Evolutionary conservation across 2,113 vertebrate species (phyloP), one percentile per base, ranked within the genome.

Genomic region (Nothocercus nigrocapillus): DNA sequence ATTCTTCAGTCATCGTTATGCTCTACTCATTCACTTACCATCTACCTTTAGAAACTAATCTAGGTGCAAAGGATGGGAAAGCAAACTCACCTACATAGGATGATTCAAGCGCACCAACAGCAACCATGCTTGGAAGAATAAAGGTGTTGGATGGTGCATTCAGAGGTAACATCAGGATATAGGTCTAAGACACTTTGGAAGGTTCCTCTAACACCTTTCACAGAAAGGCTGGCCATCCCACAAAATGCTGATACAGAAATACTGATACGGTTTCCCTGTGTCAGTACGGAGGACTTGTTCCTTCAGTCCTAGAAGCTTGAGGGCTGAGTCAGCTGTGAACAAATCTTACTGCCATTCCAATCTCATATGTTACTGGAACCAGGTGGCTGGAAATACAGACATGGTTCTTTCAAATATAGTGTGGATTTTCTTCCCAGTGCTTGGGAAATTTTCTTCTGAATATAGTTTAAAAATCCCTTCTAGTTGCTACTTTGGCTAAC

Each of bases 71-170:
- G 25, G 68, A 17, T 27, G 42, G 38, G 47, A 22, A 68, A 72
- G 11, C 2, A 61, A 78, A 61, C 4, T 56, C 38, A 28, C 8
- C 1, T 7, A 17, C 27, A 72, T 61, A 79, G 13, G 16, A 18
- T 42, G 2, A 22, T 85, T 82, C 34, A 76, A 51, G 12, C 16
- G 5, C 4, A 36, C 17, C 7, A 72, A 56, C 5, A 53, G 19
- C 28, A 47, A 4, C 12, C 9, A n/a, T 4, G 5, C 1, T 4
- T 66, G 14, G 24, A 79, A 72, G 3, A 38, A 61, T 73, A 75
- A 56, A 34, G 3, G 2, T 9, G 14, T 7, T 5, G 32, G 19
- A 30, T 20, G 11, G 32, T 64, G 11, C 24, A 42, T 2, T 0
- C 51, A 42, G 9, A 77, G 7, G 6, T 22, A 25, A 47, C 22